Conservation (phyloP, 2,113 vertebrate genomes). For the Sinocyclocheilus grahami region DNA sequence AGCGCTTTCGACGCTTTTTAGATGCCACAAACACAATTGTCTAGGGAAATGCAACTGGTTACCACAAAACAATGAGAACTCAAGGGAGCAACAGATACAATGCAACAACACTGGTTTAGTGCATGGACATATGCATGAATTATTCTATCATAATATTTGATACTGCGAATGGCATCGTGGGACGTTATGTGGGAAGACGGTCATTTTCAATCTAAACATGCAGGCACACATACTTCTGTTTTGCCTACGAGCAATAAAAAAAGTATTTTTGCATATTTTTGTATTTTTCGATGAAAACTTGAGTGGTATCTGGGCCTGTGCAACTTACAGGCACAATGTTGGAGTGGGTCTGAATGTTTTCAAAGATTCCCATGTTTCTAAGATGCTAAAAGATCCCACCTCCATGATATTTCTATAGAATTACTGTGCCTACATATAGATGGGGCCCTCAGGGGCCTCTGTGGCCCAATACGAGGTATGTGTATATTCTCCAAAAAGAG, state of each 20-base stretch:
- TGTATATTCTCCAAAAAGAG: not conserved
- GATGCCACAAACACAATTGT: not conserved
- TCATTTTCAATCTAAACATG: not conserved
- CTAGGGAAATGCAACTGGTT: slow-evolving; percentile 1
- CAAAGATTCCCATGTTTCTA: not conserved
- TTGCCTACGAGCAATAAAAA: not conserved
- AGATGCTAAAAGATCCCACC: not conserved
- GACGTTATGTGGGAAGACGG: not conserved
- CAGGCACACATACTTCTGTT: not conserved
- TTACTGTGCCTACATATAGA: not conserved
- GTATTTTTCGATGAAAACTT: not conserved
- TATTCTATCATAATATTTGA: not conserved
- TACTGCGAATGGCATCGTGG: not conserved
- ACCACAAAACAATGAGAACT: slow-evolving; percentile 15
- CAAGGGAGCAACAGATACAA: not conserved
- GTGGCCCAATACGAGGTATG: not conserved
- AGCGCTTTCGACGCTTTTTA: not conserved
- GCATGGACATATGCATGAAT: slow-evolving; percentile 23
- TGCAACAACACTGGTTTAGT: not conserved
- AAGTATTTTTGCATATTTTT: not conserved
- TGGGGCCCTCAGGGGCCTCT: not conserved
- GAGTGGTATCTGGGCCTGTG: not conserved
- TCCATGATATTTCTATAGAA: not conserved
- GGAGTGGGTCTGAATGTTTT: not conserved
- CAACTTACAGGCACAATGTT: not conserved